Conservation (phyloP, 2,888 invertebrate species). For the Pandemis corylana region DNA sequence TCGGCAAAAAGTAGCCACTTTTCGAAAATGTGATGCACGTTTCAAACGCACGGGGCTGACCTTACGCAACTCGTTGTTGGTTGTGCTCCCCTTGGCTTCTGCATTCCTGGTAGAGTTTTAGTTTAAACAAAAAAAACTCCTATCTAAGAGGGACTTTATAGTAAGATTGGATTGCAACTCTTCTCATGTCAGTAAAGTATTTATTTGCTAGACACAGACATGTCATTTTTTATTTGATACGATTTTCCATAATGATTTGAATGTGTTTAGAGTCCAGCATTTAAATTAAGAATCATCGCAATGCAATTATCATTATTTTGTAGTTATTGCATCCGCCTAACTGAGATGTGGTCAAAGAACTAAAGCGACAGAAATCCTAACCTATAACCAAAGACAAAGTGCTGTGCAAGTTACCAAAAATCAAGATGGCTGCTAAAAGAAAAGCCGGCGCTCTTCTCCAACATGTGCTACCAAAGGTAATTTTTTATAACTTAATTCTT, state of each 20-base stretch:
- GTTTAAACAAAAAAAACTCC: neutral
- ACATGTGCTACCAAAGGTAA: conserved; percentile 86
- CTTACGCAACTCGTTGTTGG: conserved; percentile 57
- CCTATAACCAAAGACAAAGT: conserved; percentile 72
- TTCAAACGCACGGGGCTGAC: conserved; percentile 62
- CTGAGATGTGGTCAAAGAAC: conserved; percentile 69
- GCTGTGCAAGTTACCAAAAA: conserved; percentile 67
- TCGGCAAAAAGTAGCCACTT: conserved; percentile 67
- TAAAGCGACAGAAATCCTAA: conserved; percentile 58
- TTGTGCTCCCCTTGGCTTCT: conserved; percentile 48
- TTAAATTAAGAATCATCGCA: neutral
- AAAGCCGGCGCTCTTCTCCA: conserved; percentile 90
- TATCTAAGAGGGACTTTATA: no score
- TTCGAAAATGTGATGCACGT: conserved; percentile 64
- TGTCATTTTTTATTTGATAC: neutral
- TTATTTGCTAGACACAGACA: neutral
- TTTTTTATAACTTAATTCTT: conserved; percentile 56
- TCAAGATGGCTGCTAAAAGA: conserved; percentile 89
- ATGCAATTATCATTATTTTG: conserved; percentile 20
- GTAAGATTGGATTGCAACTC: conserved; percentile 5
- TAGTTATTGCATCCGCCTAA: conserved; percentile 34
- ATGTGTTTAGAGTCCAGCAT: neutral
- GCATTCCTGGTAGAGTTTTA: conserved; percentile 25
- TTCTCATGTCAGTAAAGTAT: neutral
- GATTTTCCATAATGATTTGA: neutral